These are phyloP conservation scores for Zophobas morio DNA, from an alignment of 1,140 invertebrate species.

Conservation along the genomic window DNA sequence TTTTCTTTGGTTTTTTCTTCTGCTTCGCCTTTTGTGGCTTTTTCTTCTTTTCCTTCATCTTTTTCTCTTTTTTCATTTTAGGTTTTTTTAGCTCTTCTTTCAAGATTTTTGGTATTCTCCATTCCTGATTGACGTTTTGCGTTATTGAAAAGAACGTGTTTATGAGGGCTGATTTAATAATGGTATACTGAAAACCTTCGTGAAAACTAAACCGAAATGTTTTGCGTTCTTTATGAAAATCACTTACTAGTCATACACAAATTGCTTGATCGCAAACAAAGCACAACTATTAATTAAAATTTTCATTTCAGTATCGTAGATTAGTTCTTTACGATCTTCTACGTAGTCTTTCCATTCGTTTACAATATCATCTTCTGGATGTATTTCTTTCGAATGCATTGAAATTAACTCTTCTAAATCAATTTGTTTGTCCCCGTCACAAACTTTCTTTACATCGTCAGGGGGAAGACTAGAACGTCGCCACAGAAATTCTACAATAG, in stretches of 20 bases:
- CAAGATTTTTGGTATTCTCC: constrained; percentile 29
- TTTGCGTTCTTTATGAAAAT: too few relatives aligned
- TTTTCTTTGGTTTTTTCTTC: constrained; percentile 38
- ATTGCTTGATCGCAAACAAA: constrained; percentile 12
- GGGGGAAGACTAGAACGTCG: too few relatives aligned
- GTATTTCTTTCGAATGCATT: too few relatives aligned
- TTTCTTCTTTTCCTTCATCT: constrained; percentile 25
- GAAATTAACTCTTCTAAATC: too few relatives aligned
- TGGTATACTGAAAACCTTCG: constrained; percentile 36
- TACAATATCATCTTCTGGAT: not conserved
- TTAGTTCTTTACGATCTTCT: not conserved
- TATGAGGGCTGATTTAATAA: constrained; percentile 9
- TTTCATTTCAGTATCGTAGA: constrained; percentile 7
- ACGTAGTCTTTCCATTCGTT: constrained; percentile 19
- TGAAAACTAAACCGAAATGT: constrained; percentile 26
- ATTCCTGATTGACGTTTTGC: constrained; percentile 20
- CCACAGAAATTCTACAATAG: too few relatives aligned
- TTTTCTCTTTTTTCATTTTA: constrained; percentile 38
- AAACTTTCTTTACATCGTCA: too few relatives aligned
- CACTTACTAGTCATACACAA: constrained; percentile 21
- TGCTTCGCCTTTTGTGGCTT: constrained; percentile 43
- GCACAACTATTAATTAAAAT: constrained; percentile 17
- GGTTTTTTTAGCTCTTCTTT: constrained; percentile 28
- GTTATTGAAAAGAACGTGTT: constrained; percentile 9
- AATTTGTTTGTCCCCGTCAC: too few relatives aligned